These are phyloP conservation scores for Sigmodon hispidus DNA, from an alignment of 2,113 vertebrate species.

Conservation along the genomic window DNA sequence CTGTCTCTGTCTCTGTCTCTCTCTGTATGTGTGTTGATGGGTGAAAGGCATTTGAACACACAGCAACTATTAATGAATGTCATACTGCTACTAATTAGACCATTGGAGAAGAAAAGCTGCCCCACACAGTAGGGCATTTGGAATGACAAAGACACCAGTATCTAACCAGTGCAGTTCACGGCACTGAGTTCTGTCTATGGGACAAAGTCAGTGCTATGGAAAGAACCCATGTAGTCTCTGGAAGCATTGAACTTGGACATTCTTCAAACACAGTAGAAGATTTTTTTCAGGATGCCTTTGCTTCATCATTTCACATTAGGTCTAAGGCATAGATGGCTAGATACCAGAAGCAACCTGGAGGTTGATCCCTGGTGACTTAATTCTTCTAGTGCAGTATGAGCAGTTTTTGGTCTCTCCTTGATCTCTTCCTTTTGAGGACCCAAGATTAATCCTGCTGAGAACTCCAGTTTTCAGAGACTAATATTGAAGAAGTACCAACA, in stretches of 20 bases:
- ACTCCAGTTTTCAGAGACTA: not conserved
- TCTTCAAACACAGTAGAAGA: constrained; percentile 7
- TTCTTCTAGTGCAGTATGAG: not conserved
- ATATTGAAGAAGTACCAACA: not conserved
- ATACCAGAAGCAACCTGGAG: not conserved
- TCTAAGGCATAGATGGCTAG: not conserved
- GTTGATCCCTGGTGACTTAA: not conserved
- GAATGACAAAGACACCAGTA: not conserved
- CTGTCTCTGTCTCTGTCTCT: no score
- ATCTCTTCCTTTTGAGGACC: not conserved
- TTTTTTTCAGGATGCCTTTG: not conserved
- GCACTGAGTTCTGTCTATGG: not conserved
- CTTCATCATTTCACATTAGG: not conserved
- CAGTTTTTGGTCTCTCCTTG: not conserved
- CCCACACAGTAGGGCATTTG: not conserved
- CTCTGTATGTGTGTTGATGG: not conserved
- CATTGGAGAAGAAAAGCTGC: constrained; percentile 53
- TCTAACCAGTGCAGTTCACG: not conserved
- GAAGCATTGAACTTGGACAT: not conserved
- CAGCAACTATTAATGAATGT: constrained; percentile 40
- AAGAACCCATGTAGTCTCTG: not conserved
- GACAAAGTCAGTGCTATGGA: not conserved
- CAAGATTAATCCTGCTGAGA: not conserved
- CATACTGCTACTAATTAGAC: constrained; percentile 50
- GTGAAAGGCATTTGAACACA: not conserved